Conservation (phyloP, 2,113 vertebrate species). For the cattle (Bos taurus) region DNA sequence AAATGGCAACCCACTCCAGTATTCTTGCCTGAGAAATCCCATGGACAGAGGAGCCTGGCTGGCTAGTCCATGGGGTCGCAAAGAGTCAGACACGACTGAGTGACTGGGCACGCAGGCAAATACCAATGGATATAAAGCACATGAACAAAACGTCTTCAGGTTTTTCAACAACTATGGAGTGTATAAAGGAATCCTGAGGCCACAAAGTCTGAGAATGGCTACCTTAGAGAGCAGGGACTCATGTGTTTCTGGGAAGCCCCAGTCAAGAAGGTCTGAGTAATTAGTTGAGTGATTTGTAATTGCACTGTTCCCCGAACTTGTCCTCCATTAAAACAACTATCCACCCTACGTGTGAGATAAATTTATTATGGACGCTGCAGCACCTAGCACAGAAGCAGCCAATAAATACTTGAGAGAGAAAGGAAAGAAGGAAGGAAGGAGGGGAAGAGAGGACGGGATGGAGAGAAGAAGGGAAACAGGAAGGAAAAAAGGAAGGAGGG, state of each 20-base stretch:
- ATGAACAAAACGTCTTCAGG: neutral
- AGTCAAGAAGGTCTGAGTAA: neutral
- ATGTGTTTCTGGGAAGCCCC: neutral
- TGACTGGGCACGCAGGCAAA: neutral
- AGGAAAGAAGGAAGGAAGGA: neutral
- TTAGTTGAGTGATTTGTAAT: neutral
- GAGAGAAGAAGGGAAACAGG: neutral
- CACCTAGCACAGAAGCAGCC: neutral
- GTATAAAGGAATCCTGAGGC: neutral
- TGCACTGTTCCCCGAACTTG: neutral
- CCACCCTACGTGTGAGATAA: neutral
- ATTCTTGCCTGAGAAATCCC: neutral
- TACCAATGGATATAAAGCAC: neutral
- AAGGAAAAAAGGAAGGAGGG: neutral
- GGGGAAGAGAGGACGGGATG: accelerated
- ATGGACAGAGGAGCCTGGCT: neutral
- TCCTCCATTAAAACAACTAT: neutral
- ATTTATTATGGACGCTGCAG: neutral
- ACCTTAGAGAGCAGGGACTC: neutral
- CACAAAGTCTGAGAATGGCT: neutral
- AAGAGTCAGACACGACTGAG: neutral
- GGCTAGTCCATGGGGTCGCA: neutral
- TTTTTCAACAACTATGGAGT: neutral
- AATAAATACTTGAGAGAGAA: neutral
- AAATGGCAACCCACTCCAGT: neutral